These are phyloP conservation scores for Andrena chrysosceles DNA, from an alignment of 2,888 invertebrate genomes.

Conservation along the genomic window DNA sequence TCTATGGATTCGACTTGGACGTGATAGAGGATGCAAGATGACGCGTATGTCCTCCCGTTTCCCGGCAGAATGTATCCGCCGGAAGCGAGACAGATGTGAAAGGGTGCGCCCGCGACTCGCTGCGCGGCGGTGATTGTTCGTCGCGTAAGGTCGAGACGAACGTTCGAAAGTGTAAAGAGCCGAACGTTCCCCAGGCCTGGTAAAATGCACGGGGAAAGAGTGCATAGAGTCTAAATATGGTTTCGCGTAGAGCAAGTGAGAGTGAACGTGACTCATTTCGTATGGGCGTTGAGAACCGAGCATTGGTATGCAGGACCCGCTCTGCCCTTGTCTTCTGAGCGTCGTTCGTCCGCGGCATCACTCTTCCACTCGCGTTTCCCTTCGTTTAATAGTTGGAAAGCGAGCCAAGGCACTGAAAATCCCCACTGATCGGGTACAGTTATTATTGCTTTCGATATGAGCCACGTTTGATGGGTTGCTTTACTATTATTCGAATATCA, in stretches of 20 bases:
- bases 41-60: conserved; percentile 36
- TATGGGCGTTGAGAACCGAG: conserved; percentile 54
- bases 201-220: conserved; percentile 46
- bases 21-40: conserved; percentile 55
- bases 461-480: conserved; percentile 6
- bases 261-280: conserved; percentile 69
- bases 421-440: background rate
- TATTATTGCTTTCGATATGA: conserved; percentile 18
- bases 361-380: conserved; percentile 51
- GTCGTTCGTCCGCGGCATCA: conserved; percentile 14
- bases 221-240: conserved; percentile 59
- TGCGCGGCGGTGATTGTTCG: conserved; percentile 47
- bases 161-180: conserved; percentile 63
- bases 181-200: conserved; percentile 22
- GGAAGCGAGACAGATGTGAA: conserved; percentile 62
- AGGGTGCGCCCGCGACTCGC: conserved; percentile 29
- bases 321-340: conserved; percentile 69
- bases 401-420: conserved; percentile 26
- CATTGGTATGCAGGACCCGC: conserved; percentile 56
- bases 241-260: conserved; percentile 53
- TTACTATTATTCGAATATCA: background rate
- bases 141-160: conserved; percentile 43
- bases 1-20: conserved; percentile 27
- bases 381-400: conserved; percentile 36
- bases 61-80: conserved; percentile 55